Conservation (phyloP, 2,113 vertebrate species). For the Lepidothrix coronata region DNA sequence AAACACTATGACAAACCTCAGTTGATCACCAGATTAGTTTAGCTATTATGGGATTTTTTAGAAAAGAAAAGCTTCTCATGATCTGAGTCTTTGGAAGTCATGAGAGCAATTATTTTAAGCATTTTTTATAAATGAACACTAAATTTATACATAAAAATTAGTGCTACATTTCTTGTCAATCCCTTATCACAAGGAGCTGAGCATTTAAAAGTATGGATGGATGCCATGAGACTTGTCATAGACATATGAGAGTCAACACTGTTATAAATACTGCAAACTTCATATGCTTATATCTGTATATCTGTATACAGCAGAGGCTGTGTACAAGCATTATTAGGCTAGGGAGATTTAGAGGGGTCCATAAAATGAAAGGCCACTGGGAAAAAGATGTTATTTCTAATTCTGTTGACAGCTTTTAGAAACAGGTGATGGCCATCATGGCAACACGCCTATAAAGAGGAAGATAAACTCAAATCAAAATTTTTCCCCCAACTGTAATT, state of each 20-base stretch:
- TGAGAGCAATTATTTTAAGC: background rate
- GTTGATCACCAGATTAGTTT: background rate
- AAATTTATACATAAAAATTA: background rate
- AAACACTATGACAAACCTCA: background rate
- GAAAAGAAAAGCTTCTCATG: background rate
- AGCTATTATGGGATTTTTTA: background rate
- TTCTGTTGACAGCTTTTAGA: background rate
- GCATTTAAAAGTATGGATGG: background rate
- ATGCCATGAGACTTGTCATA: slow-evolving; percentile 5
- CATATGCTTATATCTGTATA: background rate
- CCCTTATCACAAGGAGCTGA: background rate
- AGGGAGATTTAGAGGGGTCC: background rate
- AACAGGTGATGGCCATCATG: background rate
- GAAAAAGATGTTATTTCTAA: background rate
- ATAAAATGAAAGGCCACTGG: background rate
- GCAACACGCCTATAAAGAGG: background rate
- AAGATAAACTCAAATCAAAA: background rate
- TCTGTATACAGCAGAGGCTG: background rate
- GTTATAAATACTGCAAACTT: background rate
- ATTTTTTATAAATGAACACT: background rate
- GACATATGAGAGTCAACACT: slow-evolving; percentile 5
- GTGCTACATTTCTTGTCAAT: background rate
- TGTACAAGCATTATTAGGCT: background rate
- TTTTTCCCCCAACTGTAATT: fast-evolving
- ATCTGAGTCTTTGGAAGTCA: background rate